These are phyloP conservation scores for Macrosoma leucophasiata DNA, from an alignment of 2,888 invertebrate species.

Conservation along the genomic window DNA sequence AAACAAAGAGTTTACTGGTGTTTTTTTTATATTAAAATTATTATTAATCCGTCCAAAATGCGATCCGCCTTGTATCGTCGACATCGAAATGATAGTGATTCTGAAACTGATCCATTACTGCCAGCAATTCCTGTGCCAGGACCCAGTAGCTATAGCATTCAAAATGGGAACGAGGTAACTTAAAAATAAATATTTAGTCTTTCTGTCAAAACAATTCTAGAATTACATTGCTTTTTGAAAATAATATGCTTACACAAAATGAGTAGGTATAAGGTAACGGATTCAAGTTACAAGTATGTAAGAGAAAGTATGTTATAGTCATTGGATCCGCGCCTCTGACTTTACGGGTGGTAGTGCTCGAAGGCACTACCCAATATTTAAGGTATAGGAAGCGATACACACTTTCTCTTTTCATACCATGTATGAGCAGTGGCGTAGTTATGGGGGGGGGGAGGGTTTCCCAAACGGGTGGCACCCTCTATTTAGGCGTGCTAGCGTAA, in stretches of 20 bases:
- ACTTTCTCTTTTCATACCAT: no score
- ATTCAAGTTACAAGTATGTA: no score
- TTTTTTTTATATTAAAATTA: background rate
- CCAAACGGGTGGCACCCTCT: no score
- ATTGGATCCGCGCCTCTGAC: no score
- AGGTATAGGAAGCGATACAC: no score
- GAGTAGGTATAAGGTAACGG: no score
- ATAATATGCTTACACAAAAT: background rate
- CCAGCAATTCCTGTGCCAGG: constrained; percentile 35
- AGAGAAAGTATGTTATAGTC: no score
- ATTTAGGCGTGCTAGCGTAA: no score
- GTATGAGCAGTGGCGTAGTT: no score
- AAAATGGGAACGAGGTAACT: constrained; percentile 42
- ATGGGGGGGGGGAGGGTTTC: no score
- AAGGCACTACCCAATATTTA: no score
- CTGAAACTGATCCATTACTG: constrained; percentile 52
- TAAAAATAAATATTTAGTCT: constrained; percentile 3
- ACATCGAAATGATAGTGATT: constrained; percentile 31
- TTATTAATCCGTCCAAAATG: constrained; percentile 37
- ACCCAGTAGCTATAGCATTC: constrained; percentile 29
- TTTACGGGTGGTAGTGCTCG: no score
- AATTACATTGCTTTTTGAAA: background rate
- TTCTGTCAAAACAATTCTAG: background rate
- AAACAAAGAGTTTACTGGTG: background rate
- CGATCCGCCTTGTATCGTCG: constrained; percentile 46